Conservation (phyloP, 2,888 invertebrate species). For the Baccha elongata region DNA sequence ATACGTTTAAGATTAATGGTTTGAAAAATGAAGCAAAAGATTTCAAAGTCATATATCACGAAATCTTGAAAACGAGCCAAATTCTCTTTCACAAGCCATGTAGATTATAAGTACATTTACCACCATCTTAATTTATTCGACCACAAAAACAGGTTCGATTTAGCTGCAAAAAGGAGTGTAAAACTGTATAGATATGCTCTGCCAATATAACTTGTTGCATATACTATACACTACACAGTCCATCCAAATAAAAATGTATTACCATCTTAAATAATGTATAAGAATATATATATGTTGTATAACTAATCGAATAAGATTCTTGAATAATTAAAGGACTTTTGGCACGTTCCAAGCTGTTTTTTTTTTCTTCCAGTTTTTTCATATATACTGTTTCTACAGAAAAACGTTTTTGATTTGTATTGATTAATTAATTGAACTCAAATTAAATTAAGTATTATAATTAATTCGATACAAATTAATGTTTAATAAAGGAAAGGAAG, state of each 20-base stretch:
- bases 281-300: too few relatives aligned
- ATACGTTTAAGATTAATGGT: constrained; percentile 4
- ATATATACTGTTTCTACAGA: background rate
- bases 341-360: background rate
- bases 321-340: background rate
- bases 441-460: background rate
- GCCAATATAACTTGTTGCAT: constrained; percentile 20
- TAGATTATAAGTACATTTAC: too few relatives aligned
- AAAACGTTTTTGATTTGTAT: background rate
- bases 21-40: background rate
- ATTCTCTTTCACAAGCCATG: background rate
- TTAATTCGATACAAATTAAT: background rate
- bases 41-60: background rate
- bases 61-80: background rate
- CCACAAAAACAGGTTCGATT: background rate
- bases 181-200: too few relatives aligned
- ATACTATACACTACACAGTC: background rate
- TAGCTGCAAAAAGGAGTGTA: background rate
- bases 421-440: constrained; percentile 1
- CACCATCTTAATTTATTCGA: constrained; percentile 5
- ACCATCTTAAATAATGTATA: background rate
- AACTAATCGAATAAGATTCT: background rate
- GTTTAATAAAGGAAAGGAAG: too few relatives aligned
- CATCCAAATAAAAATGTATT: background rate
- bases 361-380: background rate